Base-by-base conservation (phyloP, 2,113 vertebrate genomes). In the Oryzias javanicus region DNA sequence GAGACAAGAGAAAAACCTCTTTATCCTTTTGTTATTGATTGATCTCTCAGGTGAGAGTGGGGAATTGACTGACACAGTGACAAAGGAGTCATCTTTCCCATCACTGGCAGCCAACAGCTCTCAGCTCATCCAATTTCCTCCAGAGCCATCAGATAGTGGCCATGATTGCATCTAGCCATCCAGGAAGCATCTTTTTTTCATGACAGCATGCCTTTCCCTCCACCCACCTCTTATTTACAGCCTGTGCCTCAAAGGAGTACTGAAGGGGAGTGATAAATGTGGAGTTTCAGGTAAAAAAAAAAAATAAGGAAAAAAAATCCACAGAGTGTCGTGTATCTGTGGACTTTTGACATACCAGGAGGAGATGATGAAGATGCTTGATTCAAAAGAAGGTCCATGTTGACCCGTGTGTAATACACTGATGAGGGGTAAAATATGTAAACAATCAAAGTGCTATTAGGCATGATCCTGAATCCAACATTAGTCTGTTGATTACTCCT, bases 31-130 rank as follows among this genome's bases (percentile, higher is more conserved):
- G 79, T 86, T 88, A 90, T 89, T 89, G 88, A 91, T 90, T 83
- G 82, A 74, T 84, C 84, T 84, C 79, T 85, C 81, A 86, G 83
- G 83, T 84, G 82, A 89, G 79, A 84, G 82, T 60, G 60, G 67
- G 74, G 83, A 87, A 90, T 88, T 89, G 88, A 90, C 88, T 90
- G 91, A 89, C 90, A 86, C 86, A 89, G 88, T 90, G 86, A 90
- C 83, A 90, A 89, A 90, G 80, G 89, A 91, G 89, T 90, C 91
- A 91, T 91, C 89, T 89, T 87, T 91, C 84, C 89, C 89, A 92
- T 91, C 89, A 89, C 72, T 59, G 77, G 85, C 79, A 76, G 75
- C 82, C 66, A 89, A 72, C 64, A 41, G 83, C 77, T 81, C 79
- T 82, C 72, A 73, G 84, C 89, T 91, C 88, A 89, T 89, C 87